Base-by-base conservation (phyloP, 1,140 invertebrate species). In the Heliconius eleuchia region DNA sequence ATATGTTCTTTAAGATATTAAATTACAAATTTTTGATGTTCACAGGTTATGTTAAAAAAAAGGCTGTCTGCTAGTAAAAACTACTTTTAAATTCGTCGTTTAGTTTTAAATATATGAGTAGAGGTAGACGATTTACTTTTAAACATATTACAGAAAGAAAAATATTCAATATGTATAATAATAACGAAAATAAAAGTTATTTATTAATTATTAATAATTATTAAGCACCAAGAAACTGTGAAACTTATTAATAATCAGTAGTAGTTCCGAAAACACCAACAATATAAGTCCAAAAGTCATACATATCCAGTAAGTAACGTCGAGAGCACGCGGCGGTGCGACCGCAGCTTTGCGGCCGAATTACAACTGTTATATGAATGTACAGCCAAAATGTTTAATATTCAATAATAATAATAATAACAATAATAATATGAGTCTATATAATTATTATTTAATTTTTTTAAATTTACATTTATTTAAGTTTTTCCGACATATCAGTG, bases 271-370 rank as follows among this genome's bases (percentile, higher is more conserved):
- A 66, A 66, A 66, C 60, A 27, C 9, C n/a, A 27, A 27, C 23
- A 66, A 66, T 66, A 66, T 66, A 66, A 66, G 60, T 66, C 60
- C 60, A 66, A 66, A 66, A 66, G 60, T 66, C 60, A 66, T 66
- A 66, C 60, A 66, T 66, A 66, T 66, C 60, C 60, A 66, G 60
- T 66, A 66, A 66, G 60, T 66, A 66, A 66, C 60, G 60, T 66
- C 60, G 60, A 66, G 23, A 66, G 60, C 60, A 66, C 60, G 60
- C 60, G 60, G 60, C 60, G 60, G 27, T 57, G 55, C 27, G 60
- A 66, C 60, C 60, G 60, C 60, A 66, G 60, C 23, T 66, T 30
- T 66, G 60, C 60, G 60, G 60, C 60, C 60, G 13, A 30, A 66
- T 66, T 66, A 66, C 60, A 23, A 66, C n/a, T 66, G 60, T 66